A percentile compares a stretch with the other conserved stretches of the same genome.
Evolutionary conservation across 2,113 vertebrate species (phyloP).

Genomic region (Bungarus multicinctus): DNA sequence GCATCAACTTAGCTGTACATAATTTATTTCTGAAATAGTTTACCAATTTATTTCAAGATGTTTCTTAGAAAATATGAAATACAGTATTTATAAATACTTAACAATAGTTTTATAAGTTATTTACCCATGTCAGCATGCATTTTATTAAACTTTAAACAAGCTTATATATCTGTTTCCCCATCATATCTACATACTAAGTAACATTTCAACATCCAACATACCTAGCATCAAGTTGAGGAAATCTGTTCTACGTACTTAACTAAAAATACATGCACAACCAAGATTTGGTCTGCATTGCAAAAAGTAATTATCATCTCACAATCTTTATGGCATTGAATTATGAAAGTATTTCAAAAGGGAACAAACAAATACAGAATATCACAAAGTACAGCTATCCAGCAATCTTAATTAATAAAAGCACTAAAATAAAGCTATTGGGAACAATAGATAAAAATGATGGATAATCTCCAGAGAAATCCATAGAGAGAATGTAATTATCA

Average conservation of each 20-base stretch:
- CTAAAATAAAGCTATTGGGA: neutral
- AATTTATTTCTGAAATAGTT: neutral
- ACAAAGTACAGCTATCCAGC: neutral
- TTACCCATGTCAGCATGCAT: neutral
- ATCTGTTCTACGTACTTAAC: neutral
- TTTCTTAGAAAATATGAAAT: neutral
- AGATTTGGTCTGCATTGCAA: neutral
- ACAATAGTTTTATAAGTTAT: neutral
- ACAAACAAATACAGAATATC: neutral
- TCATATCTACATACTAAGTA: neutral
- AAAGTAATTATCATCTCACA: neutral
- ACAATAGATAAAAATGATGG: neutral
- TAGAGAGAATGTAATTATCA: neutral
- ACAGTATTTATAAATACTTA: neutral
- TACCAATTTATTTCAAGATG: neutral
- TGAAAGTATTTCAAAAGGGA: neutral
- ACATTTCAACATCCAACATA: neutral
- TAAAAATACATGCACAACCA: neutral
- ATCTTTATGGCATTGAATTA: neutral
- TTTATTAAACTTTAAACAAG: neutral
- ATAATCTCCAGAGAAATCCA: neutral
- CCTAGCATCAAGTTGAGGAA: neutral
- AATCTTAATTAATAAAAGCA: neutral
- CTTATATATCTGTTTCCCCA: neutral
- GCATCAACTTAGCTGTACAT: neutral